Base-by-base conservation (phyloP, 2,888 invertebrate genomes). In the Dioctria rufipes region DNA sequence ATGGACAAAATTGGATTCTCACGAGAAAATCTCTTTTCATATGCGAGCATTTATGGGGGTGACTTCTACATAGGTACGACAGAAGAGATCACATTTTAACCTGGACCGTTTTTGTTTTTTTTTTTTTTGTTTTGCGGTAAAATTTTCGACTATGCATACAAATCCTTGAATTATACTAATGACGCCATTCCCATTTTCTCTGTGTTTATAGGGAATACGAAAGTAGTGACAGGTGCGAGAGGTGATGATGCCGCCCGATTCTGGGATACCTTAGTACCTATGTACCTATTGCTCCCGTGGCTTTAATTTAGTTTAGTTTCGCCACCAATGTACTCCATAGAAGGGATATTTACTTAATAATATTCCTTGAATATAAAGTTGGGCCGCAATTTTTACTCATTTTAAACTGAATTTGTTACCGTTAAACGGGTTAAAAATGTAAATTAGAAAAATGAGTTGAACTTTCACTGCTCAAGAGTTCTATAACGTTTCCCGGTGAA, bases 61-160 rank as follows among this genome's bases (percentile, higher is more conserved):
- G 51, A 11, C 6, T 2, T 9, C 11, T 6, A 11, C 2, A 51
- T 6, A 6, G 11, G 51, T 51, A 51, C 2, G 51, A 9, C 8
- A 54, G 9, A 54, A 54, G 11, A 3, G 3, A 54, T 54, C 11
- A 54, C 54, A 8, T 25, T 54, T 54, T 11, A 54, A 8, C 54
- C 6, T 11, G 54, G n/a, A 54, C 54, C 54, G 2, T 54, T 54
- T n/a, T 54, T 54, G 54, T n/a, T 25, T 25, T 2, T 25, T 25
- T 25, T 25, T 25, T 0, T 25, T 25, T 25, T 2, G 25, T 25
- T 25, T 25, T 25, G 25, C 25, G 25, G 25, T 25, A 69, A 69
- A 67, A 11, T 51, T 69, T 49, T 69, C 25, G 39, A 51, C 69
- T 69, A 69, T 69, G 69, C 69, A 69, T 69, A 69, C 69, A 69